Evolutionary conservation across 1,140 invertebrate species (phyloP).

Genomic region (Alviniconcha marisindica): DNA sequence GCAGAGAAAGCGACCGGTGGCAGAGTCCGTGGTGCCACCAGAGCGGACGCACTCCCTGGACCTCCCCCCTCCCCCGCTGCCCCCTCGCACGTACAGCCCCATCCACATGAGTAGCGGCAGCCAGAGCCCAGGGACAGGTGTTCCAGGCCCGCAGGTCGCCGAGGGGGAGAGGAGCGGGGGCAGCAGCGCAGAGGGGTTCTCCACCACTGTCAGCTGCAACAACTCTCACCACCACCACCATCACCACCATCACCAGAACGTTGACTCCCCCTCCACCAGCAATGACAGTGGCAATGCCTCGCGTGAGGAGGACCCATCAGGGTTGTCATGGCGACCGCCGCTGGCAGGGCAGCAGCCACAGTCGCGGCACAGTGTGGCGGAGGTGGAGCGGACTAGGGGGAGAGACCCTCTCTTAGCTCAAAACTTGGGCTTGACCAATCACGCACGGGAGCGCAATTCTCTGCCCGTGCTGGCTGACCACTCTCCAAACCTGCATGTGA

Average conservation of each 20-base stretch:
- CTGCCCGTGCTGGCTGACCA: conserved; percentile 31
- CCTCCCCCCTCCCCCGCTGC: conserved; percentile 64
- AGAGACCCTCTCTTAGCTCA: conserved; percentile 33
- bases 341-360: conserved; percentile 26
- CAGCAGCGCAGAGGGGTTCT: conserved; percentile 21
- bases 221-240: conserved; percentile 5
- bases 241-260: too few species aligned
- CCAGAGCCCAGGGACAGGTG: conserved; percentile 24
- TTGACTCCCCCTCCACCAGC: conserved; percentile 34
- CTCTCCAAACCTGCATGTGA: neutral
- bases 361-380: conserved; percentile 37
- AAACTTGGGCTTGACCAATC: conserved; percentile 34
- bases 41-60: conserved; percentile 31
- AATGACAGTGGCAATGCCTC: conserved; percentile 27
- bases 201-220: conserved; percentile 5
- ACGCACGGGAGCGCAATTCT: conserved; percentile 32
- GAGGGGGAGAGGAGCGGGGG: conserved; percentile 28
- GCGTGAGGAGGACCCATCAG: conserved; percentile 27
- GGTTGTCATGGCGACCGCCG: conserved; percentile 25
- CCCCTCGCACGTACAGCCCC: conserved; percentile 71
- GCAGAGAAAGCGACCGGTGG: conserved; percentile 57
- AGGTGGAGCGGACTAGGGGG: conserved; percentile 33
- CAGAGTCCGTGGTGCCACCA: neutral
- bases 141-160: conserved; percentile 21
- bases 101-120: conserved; percentile 43